A percentile compares a stretch with the other conserved stretches of the same genome.
Evolutionary conservation across 2,797 vertebrate species (phyloP).

Genomic region (Pangasius macronema): DNA sequence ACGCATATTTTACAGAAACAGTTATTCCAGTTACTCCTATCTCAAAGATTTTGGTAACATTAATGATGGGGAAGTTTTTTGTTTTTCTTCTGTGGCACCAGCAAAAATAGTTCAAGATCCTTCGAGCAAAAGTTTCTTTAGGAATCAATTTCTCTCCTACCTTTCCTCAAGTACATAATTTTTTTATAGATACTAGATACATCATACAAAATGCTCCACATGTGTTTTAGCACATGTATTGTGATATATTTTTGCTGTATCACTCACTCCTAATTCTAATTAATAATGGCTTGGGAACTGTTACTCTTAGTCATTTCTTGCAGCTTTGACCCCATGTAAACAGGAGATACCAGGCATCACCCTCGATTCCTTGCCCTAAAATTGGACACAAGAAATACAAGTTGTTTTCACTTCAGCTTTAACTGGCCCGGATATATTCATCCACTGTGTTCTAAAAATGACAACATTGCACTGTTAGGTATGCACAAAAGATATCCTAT

Average conservation of each 20-base stretch:
- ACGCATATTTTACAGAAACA: neutral
- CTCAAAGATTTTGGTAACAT: neutral
- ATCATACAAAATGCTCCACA: neutral
- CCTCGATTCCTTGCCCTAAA: neutral
- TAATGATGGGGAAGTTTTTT: neutral
- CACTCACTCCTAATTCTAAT: neutral
- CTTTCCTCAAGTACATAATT: neutral
- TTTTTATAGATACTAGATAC: neutral
- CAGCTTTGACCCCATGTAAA: neutral
- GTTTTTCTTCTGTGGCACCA: neutral
- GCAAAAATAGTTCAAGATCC: neutral
- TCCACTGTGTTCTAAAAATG: neutral
- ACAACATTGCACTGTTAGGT: neutral
- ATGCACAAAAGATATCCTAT: neutral
- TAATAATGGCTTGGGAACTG: neutral
- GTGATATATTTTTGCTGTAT: neutral
- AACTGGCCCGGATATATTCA: neutral
- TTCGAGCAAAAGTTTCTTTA: neutral
- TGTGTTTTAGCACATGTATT: neutral
- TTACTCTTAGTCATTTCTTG: neutral
- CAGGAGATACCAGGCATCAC: neutral
- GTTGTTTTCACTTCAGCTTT: neutral
- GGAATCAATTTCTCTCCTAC: neutral
- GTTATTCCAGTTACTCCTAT: neutral
- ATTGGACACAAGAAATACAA: neutral